Conservation (phyloP, 2,797 vertebrate species). For the Distichodus sexfasciatus region DNA sequence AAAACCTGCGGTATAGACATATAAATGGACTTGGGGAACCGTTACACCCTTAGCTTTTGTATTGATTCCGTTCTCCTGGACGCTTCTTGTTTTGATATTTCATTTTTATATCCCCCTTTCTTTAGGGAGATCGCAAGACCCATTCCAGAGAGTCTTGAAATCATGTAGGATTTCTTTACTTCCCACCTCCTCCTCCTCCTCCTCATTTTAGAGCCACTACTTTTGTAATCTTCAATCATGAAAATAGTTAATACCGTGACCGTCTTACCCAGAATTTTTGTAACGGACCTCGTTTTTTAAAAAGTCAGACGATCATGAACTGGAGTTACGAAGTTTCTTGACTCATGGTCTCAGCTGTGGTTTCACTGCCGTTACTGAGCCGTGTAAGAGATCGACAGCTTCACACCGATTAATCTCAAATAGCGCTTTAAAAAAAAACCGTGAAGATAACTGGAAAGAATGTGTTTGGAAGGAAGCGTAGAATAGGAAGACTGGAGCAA, state of each 20-base stretch:
- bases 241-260: constrained; percentile 52
- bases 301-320: constrained; percentile 44
- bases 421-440: too few relatives aligned
- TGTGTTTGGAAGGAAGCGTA: too few relatives aligned
- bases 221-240: constrained; percentile 73
- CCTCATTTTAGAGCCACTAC: constrained; percentile 72
- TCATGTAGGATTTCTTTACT: constrained; percentile 81
- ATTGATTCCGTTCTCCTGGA: not conserved
- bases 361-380: too few relatives aligned
- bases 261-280: constrained; percentile 34
- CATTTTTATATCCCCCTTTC: constrained; percentile 20
- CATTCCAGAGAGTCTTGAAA: constrained; percentile 85
- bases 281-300: constrained; percentile 54
- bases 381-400: too few relatives aligned
- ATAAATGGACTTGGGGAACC: too few relatives aligned
- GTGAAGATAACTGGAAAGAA: too few relatives aligned
- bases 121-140: constrained; percentile 83
- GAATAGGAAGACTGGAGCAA: too few relatives aligned
- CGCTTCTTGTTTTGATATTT: not conserved
- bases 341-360: not conserved
- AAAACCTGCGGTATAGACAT: too few relatives aligned
- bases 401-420: too few relatives aligned
- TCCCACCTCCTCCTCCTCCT: constrained; percentile 44
- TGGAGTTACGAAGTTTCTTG: constrained; percentile 26
- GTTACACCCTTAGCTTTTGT: too few relatives aligned